phyloP scores from a whole-genome alignment of 2,888 invertebrate species.

The Aradus depressus region DNA sequence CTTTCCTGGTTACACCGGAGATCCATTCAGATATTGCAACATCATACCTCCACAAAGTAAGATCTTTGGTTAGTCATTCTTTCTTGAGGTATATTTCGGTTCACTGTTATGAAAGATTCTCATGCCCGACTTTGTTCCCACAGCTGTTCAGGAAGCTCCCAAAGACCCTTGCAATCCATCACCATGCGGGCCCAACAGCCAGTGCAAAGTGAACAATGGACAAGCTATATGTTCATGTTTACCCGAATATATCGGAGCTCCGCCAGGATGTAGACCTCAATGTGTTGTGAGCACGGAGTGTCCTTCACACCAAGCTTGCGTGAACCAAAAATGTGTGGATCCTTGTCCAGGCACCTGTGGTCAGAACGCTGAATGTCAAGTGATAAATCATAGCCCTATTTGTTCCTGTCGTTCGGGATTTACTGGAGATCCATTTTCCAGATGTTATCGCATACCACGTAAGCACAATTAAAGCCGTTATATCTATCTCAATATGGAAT shows the following conservation, averaged over 20 bases:
- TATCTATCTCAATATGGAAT: background rate
- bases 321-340: slow-evolving; percentile 56
- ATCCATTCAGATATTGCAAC: slow-evolving; percentile 38
- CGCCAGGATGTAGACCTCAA: slow-evolving; percentile 61
- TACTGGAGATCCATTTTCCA: slow-evolving; percentile 55
- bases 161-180: slow-evolving; percentile 63
- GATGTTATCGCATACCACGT: slow-evolving; percentile 41
- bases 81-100: slow-evolving; percentile 22
- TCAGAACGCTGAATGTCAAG: slow-evolving; percentile 56
- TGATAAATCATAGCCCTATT: slow-evolving; percentile 59
- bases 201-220: slow-evolving; percentile 58
- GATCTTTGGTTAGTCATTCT: slow-evolving; percentile 18
- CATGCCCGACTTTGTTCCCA: no score
- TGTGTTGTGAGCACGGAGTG: slow-evolving; percentile 63
- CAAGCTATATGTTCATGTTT: slow-evolving; percentile 62
- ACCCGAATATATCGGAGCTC: slow-evolving; percentile 50
- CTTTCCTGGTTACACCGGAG: slow-evolving; percentile 37
- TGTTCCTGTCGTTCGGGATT: slow-evolving; percentile 51
- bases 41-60: slow-evolving; percentile 34
- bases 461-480: slow-evolving; percentile 34
- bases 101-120: no score
- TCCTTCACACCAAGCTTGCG: slow-evolving; percentile 51
- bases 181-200: slow-evolving; percentile 73
- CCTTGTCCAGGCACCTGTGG: slow-evolving; percentile 66
- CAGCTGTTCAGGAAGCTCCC: slow-evolving; percentile 27